These are phyloP conservation scores for Megaceryle torquata DNA, from an alignment of 2,113 vertebrate genomes.

Conservation along the genomic window DNA sequence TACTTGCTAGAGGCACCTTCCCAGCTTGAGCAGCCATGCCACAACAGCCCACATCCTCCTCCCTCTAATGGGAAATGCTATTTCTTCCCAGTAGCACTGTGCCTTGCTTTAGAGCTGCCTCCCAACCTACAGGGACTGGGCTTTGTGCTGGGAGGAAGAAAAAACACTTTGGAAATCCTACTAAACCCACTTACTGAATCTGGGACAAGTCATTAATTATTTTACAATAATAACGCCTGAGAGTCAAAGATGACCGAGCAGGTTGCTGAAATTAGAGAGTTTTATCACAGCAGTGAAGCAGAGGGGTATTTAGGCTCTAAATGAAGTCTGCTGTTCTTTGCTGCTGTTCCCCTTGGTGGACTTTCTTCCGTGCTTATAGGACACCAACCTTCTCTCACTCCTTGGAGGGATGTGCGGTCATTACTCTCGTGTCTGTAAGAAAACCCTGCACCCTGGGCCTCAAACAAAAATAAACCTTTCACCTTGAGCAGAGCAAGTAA, in stretches of 20 bases:
- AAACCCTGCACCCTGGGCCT: background rate
- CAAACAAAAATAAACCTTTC: background rate
- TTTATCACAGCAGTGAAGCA: background rate
- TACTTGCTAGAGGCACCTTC: background rate
- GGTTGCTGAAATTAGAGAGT: background rate
- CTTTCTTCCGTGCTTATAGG: background rate
- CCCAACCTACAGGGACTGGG: background rate
- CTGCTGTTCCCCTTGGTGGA: background rate
- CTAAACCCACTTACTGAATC: background rate
- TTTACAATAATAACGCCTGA: background rate
- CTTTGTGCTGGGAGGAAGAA: background rate
- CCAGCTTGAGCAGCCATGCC: rapidly evolving
- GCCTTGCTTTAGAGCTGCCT: background rate
- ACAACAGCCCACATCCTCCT: background rate
- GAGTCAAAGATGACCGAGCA: background rate
- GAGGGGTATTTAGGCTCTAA: background rate
- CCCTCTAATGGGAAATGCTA: background rate
- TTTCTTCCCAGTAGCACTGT: background rate
- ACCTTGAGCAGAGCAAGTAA: background rate
- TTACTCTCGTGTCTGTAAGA: background rate
- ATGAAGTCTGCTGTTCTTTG: background rate
- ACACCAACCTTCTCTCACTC: background rate
- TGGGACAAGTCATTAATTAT: slow-evolving; percentile 19
- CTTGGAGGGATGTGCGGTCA: background rate
- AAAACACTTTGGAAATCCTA: background rate